These are phyloP conservation scores for Agrochola circellaris DNA, from an alignment of 2,888 invertebrate species.

Conservation along the genomic window DNA sequence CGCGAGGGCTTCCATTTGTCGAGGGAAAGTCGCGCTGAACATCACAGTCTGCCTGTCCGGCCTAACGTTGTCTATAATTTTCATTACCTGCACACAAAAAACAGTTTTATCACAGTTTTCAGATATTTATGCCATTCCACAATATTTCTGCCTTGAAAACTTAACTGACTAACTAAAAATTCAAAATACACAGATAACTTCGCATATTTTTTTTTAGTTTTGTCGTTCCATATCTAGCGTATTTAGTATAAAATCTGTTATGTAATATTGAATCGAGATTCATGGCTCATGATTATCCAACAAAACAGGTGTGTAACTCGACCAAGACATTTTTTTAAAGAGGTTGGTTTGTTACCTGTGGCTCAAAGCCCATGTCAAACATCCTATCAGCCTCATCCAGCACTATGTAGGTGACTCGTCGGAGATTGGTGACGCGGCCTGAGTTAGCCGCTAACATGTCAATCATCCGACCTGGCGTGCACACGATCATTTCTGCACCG, in stretches of 20 bases:
- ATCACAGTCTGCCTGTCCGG: slow-evolving; percentile 99
- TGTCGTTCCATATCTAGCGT: neutral
- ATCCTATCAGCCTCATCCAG: slow-evolving; percentile 99
- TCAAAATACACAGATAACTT: neutral
- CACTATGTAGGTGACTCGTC: slow-evolving; percentile 99
- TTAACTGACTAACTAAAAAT: neutral
- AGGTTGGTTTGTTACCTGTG: slow-evolving; percentile 91
- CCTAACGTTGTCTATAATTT: slow-evolving; percentile 98
- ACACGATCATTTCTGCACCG: slow-evolving; percentile 99
- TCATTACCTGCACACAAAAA: slow-evolving; percentile 93
- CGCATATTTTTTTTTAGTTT: too few species aligned
- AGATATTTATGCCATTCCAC: neutral
- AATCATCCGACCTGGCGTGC: slow-evolving; percentile 99
- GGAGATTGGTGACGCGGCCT: slow-evolving; percentile 98
- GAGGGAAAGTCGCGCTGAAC: slow-evolving; percentile 99
- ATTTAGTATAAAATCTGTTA: neutral
- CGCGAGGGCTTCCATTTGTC: slow-evolving; percentile 99
- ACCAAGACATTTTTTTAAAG: neutral
- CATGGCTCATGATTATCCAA: neutral
- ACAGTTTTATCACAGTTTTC: neutral
- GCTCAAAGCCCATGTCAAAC: slow-evolving; percentile 99
- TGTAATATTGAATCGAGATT: neutral
- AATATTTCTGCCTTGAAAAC: neutral
- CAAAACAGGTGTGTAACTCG: neutral
- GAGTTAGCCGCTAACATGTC: slow-evolving; percentile 99